Conservation (phyloP, 1,140 invertebrate genomes). For the Bombus superbus region DNA sequence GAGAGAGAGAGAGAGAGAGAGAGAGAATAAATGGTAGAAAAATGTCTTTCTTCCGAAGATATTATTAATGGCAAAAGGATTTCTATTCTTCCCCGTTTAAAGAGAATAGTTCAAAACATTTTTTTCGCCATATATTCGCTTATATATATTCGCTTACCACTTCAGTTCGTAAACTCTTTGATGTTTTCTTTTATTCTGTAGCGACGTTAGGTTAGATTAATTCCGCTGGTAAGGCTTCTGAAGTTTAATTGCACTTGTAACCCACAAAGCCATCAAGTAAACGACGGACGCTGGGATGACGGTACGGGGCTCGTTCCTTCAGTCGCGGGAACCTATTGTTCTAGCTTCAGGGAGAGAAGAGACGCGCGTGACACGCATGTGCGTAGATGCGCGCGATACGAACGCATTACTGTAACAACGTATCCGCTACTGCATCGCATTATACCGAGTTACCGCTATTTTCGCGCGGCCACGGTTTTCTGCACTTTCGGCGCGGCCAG, state of each 20-base stretch:
- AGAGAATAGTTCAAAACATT: too few species aligned
- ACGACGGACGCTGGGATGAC: neutral
- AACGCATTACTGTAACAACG: slow-evolving; percentile 44
- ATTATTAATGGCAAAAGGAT: too few species aligned
- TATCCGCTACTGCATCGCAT: slow-evolving; percentile 54
- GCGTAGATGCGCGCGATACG: slow-evolving; percentile 39
- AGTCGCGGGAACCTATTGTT: slow-evolving; percentile 19
- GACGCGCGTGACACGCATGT: slow-evolving; percentile 24
- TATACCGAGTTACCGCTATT: slow-evolving; percentile 54
- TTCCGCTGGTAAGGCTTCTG: too few species aligned
- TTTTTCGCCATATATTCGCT: too few species aligned
- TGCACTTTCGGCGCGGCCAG: slow-evolving; percentile 54
- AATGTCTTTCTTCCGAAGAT: too few species aligned
- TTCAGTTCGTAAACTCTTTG: neutral
- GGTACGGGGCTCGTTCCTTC: neutral
- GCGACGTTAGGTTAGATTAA: too few species aligned
- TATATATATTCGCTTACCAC: too few species aligned
- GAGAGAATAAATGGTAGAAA: too few species aligned
- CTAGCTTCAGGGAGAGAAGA: slow-evolving; percentile 6
- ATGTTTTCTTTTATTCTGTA: neutral
- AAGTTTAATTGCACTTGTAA: slow-evolving; percentile 25
- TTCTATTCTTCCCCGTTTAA: too few species aligned
- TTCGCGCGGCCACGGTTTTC: slow-evolving; percentile 55
- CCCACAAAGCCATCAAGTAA: neutral
- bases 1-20: too few species aligned